phyloP scores from a whole-genome alignment of 2,888 invertebrate genomes.

The Kryphioiulus occultus region DNA sequence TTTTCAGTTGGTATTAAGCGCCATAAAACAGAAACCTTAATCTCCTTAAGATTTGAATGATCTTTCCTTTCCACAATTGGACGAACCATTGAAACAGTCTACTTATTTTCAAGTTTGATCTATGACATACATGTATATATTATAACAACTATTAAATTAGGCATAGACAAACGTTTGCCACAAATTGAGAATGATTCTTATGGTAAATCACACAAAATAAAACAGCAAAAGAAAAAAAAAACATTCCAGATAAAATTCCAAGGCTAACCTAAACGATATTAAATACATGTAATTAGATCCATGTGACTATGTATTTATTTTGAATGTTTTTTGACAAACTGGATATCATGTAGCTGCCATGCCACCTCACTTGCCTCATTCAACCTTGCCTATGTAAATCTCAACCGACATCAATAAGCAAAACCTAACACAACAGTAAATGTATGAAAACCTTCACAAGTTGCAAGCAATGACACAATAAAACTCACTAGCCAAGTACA shows the following conservation, averaged over 20 bases:
- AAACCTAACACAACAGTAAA: neutral
- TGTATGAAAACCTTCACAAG: neutral
- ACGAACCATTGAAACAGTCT: too few relatives aligned
- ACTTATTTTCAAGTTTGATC: too few relatives aligned
- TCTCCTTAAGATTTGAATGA: too few relatives aligned
- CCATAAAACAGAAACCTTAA: neutral
- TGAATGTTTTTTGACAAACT: neutral
- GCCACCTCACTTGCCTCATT: neutral
- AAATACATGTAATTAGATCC: too few relatives aligned
- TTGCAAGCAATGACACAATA: neutral
- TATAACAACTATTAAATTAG: too few relatives aligned
- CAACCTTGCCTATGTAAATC: neutral
- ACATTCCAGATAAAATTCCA: neutral
- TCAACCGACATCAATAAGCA: neutral
- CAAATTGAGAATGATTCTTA: neutral
- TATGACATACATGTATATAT: too few relatives aligned
- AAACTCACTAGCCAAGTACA: neutral
- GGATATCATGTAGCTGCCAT: neutral
- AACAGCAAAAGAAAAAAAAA: neutral
- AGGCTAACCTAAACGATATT: neutral
- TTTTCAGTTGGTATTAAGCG: neutral
- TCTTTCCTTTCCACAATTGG: too few relatives aligned
- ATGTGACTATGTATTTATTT: neutral
- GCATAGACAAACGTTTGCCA: too few relatives aligned
- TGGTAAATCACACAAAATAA: neutral